A percentile compares a stretch with the other conserved stretches of the same genome.
These are phyloP conservation scores for Matsumurasca onukii DNA, from an alignment of 1,140 invertebrate species.

Conservation along the genomic window DNA sequence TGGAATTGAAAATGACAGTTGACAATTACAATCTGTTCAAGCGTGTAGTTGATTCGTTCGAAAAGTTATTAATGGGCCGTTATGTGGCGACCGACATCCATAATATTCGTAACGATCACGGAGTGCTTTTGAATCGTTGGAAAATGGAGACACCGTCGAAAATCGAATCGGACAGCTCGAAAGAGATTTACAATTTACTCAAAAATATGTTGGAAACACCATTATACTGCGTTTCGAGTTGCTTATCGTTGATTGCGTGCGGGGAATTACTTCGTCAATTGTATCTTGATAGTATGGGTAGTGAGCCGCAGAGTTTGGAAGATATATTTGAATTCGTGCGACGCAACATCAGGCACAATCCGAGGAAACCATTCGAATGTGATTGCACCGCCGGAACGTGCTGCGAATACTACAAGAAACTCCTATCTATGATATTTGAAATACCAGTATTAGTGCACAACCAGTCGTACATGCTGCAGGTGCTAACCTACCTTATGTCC, in stretches of 20 bases:
- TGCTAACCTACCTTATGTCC: slow-evolving; percentile 4
- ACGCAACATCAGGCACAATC: background rate
- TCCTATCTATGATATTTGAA: background rate
- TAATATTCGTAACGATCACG: background rate
- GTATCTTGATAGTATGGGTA: background rate
- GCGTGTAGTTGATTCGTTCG: background rate
- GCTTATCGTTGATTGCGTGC: background rate
- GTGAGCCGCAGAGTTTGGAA: background rate
- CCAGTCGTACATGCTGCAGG: slow-evolving; percentile 9
- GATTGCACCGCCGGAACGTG: background rate
- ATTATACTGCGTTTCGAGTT: background rate
- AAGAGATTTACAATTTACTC: background rate
- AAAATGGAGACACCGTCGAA: background rate
- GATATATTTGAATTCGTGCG: background rate
- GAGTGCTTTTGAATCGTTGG: background rate
- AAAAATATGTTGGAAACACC: slow-evolving; percentile 10
- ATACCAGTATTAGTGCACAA: background rate
- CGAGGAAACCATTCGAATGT: background rate
- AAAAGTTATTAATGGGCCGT: background rate
- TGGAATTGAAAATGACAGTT: background rate
- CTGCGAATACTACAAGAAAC: background rate
- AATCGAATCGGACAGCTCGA: background rate
- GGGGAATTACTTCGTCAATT: background rate
- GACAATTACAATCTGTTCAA: background rate
- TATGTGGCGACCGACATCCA: background rate